Base-by-base conservation (phyloP, 1,140 invertebrate species). In the Bombus picipes region DNA sequence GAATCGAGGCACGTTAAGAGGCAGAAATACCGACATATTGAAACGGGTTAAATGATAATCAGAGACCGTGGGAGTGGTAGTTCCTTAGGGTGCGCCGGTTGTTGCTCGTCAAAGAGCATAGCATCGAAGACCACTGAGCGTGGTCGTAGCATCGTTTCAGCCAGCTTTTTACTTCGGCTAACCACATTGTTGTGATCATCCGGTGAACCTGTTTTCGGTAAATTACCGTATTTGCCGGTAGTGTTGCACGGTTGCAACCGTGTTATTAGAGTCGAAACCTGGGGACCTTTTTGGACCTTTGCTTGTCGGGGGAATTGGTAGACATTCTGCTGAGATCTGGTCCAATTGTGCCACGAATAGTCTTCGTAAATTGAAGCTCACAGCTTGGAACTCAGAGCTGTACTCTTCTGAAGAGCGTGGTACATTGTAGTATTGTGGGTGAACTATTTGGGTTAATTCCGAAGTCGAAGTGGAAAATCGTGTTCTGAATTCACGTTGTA, bases 171-270 rank as follows among this genome's bases (percentile, higher is more conserved):
- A 25, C n/a, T 34, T 34, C 1, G 79, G 81, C 85, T 84, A 87
- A 90, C 88, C 85, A 81, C 81, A 89, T 90, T 87, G 88, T 90
- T 87, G 81, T 32, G 85, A 81, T 83, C 85, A 89, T 86, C 85
- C 81, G 85, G 88, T 87, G 62, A 80, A 75, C 47, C 81, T 81
- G 77, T 72, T 89, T 87, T 89, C 85, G 88, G 71, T 90, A 89
- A 90, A 90, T 90, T 87, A 90, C 88, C 88, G 85, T 90, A 87
- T 90, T 89, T 87, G 88, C 66, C 53, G 72, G 88, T 84, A 84
- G 87, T 89, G 81, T 82, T 86, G 79, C 85, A 79, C 76, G 76
- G 18, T 53, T 53, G 47, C 83, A 74, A 62, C 53, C 76, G 80
- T 89, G 71, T 89, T 86, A 89, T 89, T 89, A 81, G 8, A 43